Percentiles rank a stretch among this genome's conserved stretches.
Evolutionary conservation across 1,140 invertebrate genomes (phyloP).

Genomic region (Propsilocerus akamusi): DNA sequence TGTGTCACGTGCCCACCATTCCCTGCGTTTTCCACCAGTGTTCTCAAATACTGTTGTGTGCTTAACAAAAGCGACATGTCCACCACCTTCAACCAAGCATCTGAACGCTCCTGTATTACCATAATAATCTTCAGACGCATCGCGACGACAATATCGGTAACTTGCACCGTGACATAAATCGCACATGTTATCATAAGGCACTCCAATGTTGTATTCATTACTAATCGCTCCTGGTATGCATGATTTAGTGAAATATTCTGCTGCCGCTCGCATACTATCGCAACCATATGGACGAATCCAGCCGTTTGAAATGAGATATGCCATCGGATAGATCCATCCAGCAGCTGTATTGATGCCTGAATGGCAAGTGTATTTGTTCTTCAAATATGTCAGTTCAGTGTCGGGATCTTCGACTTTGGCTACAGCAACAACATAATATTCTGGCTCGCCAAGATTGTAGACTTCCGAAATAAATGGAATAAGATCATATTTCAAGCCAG

Average conservation of each 20-base stretch:
- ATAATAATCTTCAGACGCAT: constrained; percentile 76
- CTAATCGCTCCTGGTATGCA: constrained; percentile 81
- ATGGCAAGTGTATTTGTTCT: constrained; percentile 80
- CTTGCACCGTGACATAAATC: constrained; percentile 83
- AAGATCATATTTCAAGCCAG: constrained; percentile 56
- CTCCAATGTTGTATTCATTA: constrained; percentile 58
- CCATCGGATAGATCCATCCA: constrained; percentile 89
- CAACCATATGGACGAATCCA: constrained; percentile 86
- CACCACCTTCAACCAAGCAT: constrained; percentile 56
- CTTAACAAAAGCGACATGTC: constrained; percentile 87
- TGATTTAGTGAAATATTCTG: constrained; percentile 82
- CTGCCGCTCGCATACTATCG: constrained; percentile 70
- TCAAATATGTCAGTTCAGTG: constrained; percentile 75
- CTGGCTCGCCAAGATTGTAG: constrained; percentile 64
- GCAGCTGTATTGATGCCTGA: constrained; percentile 80
- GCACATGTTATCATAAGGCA: constrained; percentile 80
- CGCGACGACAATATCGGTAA: constrained; percentile 58
- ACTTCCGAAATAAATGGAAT: constrained; percentile 81
- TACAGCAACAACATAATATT: constrained; percentile 90
- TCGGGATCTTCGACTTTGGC: constrained; percentile 71
- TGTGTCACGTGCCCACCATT: constrained; percentile 86
- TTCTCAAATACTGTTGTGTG: constrained; percentile 83
- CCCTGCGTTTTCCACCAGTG: constrained; percentile 70
- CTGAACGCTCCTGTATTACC: constrained; percentile 79
- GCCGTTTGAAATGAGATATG: constrained; percentile 80